Evolutionary conservation across 2,113 vertebrate genomes (phyloP).

Genomic region (human (Homo sapiens)): DNA sequence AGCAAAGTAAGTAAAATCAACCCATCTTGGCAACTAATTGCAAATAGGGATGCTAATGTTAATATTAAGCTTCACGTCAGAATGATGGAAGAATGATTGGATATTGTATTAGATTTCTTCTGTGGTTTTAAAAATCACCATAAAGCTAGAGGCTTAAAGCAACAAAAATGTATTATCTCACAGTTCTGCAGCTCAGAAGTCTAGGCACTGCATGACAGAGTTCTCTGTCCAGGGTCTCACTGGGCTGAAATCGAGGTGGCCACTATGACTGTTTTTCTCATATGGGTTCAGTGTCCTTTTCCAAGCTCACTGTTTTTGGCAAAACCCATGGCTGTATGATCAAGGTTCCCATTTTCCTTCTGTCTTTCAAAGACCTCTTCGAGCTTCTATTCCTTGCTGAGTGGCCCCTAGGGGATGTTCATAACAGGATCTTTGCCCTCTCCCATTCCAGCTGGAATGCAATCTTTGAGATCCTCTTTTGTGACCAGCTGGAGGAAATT

Average conservation of each 20-base stretch:
- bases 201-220: accelerated
- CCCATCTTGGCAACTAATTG: background rate
- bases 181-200: background rate
- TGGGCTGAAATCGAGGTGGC: background rate
- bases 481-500: background rate
- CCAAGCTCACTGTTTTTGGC: background rate
- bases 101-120: background rate
- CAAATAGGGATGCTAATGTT: background rate
- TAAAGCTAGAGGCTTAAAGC: background rate
- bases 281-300: background rate
- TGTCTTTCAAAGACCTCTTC: background rate
- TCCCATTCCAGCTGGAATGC: accelerated
- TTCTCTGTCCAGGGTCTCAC: background rate
- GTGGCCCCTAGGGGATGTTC: accelerated
- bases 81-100: background rate
- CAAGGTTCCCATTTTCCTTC: background rate
- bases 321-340: background rate
- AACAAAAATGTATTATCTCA: background rate
- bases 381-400: background rate
- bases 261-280: background rate
- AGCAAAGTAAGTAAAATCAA: background rate
- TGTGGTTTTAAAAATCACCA: background rate
- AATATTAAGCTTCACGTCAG: background rate
- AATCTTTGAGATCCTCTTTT: no score
- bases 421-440: background rate